These are phyloP conservation scores for Cossypha polioptera DNA, from an alignment of 2,797 vertebrate genomes.

Conservation along the genomic window DNA sequence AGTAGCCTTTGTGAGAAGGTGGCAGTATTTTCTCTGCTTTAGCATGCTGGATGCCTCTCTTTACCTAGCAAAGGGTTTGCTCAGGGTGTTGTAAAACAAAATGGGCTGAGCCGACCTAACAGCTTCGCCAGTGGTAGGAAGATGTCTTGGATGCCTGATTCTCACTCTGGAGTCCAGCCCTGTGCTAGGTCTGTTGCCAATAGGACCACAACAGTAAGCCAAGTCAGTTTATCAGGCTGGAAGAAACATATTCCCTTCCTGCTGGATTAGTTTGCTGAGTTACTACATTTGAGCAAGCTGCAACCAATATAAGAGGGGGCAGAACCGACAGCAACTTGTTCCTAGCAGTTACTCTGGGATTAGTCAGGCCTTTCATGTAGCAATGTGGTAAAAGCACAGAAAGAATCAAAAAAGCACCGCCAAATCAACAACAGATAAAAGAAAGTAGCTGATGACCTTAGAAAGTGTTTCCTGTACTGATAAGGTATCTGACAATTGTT, in stretches of 20 bases:
- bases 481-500: neutral
- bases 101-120: neutral
- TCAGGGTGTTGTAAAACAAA: neutral
- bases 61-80: neutral
- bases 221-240: neutral
- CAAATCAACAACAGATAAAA: neutral
- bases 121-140: neutral
- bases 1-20: neutral
- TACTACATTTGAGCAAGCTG: neutral
- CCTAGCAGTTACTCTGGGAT: neutral
- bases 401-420: neutral
- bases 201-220: neutral
- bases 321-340: neutral
- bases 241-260: neutral
- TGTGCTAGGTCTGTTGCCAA: neutral
- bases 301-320: neutral
- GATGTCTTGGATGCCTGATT: neutral
- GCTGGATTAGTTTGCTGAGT: neutral
- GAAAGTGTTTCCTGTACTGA: neutral
- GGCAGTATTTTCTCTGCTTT: neutral
- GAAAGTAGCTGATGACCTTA: neutral
- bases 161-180: neutral
- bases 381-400: neutral
- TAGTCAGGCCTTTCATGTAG: neutral
- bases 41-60: neutral